Conservation (phyloP, 2,888 invertebrate species). For the Idaea dimidiata region DNA sequence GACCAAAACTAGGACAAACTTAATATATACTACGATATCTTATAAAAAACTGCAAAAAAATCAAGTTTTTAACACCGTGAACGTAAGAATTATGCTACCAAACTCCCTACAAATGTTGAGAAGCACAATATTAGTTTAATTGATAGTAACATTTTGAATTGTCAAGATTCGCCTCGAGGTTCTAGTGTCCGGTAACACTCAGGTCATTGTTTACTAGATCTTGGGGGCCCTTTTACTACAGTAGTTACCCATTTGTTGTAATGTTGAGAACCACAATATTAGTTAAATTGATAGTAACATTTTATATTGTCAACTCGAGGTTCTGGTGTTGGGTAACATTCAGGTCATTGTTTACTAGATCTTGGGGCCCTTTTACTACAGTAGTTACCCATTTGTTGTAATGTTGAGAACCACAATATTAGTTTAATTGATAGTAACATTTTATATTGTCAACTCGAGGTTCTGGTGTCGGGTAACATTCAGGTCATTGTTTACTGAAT, state of each 20-base stretch:
- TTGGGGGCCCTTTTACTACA: conserved; percentile 4
- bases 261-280: neutral
- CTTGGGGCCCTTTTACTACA: conserved; percentile 2
- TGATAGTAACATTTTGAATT: conserved; percentile 12
- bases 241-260: neutral
- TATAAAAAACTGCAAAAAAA: too few species aligned
- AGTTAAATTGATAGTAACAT: conserved; percentile 7
- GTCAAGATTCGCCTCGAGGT: neutral
- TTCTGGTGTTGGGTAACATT: conserved; percentile 19
- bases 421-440: conserved; percentile 7
- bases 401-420: neutral
- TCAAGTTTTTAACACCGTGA: too few species aligned
- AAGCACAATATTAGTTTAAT: neutral
- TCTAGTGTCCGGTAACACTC: conserved; percentile 19
- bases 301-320: conserved; percentile 8
- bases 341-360: conserved; percentile 21
- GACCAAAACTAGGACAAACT: too few species aligned
- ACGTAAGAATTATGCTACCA: too few species aligned
- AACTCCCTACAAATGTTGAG: too few species aligned
- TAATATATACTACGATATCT: too few species aligned
- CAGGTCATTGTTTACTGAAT: conserved; percentile 21
- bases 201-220: conserved; percentile 20
- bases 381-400: neutral
- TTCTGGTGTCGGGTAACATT: conserved; percentile 19
- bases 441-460: conserved; percentile 8